phyloP scores from a whole-genome alignment of 1,140 invertebrate genomes.

The Diploscapter pachys region DNA sequence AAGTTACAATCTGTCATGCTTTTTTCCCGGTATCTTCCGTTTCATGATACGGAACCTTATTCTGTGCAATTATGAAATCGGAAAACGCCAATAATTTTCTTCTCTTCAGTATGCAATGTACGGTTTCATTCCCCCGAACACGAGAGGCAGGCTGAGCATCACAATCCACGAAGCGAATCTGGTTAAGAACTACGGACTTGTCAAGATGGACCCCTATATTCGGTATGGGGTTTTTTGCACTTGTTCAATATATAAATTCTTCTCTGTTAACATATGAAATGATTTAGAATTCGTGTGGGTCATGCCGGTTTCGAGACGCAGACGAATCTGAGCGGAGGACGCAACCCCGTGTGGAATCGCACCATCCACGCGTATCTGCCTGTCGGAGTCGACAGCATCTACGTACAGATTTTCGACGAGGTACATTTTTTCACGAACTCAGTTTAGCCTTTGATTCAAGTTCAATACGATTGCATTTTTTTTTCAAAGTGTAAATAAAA shows the following conservation, averaged over 20 bases:
- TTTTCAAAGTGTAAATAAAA: no score
- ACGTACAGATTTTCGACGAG: constrained; percentile 92
- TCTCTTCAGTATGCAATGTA: constrained; percentile 50
- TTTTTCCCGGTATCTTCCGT: constrained; percentile 54
- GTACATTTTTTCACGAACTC: constrained; percentile 47
- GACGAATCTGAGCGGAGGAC: constrained; percentile 87
- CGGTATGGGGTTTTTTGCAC: constrained; percentile 59
- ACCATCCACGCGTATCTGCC: constrained; percentile 83
- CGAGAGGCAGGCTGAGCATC: constrained; percentile 74
- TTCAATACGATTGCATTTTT: neutral
- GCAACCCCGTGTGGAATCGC: constrained; percentile 91
- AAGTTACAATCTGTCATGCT: constrained; percentile 19
- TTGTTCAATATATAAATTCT: constrained; percentile 25
- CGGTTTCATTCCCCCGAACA: constrained; percentile 64
- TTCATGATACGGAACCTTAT: constrained; percentile 67
- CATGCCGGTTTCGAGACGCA: constrained; percentile 91
- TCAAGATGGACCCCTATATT: constrained; percentile 94
- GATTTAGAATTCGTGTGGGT: constrained; percentile 72
- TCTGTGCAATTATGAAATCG: constrained; percentile 61
- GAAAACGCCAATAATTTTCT: no score
- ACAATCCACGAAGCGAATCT: constrained; percentile 72
- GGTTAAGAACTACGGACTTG: constrained; percentile 91
- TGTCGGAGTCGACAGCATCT: constrained; percentile 78
- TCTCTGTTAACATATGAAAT: no score
- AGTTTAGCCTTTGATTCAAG: neutral